A percentile compares a stretch with the other conserved stretches of the same genome.
These are phyloP conservation scores for Hermetia illucens DNA, from an alignment of 1,140 invertebrate genomes.

Conservation along the genomic window DNA sequence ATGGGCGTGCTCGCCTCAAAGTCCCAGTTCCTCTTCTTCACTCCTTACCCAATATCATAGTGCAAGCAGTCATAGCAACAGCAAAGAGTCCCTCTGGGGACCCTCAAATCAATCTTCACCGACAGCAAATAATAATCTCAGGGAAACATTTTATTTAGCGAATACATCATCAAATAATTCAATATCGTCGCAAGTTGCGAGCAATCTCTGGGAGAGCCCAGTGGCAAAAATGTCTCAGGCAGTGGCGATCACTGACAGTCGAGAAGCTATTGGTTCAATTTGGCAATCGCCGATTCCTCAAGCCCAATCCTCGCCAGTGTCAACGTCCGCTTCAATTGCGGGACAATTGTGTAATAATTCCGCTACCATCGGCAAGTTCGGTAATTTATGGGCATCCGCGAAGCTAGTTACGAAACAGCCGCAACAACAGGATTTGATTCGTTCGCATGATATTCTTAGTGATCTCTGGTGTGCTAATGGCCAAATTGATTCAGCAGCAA, in stretches of 20 bases:
- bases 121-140: slow-evolving; percentile 15
- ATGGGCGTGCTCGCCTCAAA: slow-evolving; percentile 9
- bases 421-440: too few species aligned
- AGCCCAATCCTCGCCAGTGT: background rate
- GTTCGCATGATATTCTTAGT: slow-evolving; percentile 20
- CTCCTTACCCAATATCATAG: slow-evolving; percentile 6
- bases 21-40: slow-evolving; percentile 18
- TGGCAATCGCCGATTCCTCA: slow-evolving; percentile 3
- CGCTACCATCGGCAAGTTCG: too few species aligned
- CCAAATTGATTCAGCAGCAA: too few species aligned
- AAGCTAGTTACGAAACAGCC: too few species aligned
- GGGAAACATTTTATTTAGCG: slow-evolving; percentile 15
- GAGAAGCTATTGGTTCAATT: slow-evolving; percentile 1
- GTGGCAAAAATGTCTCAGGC: slow-evolving; percentile 2
- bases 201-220: slow-evolving; percentile 5
- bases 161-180: slow-evolving; percentile 5
- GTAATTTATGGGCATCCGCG: too few species aligned
- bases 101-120: slow-evolving; percentile 19
- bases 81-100: slow-evolving; percentile 27
- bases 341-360: too few species aligned
- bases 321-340: too few species aligned
- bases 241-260: background rate
- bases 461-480: too few species aligned
- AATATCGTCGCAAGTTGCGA: background rate
- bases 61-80: slow-evolving; percentile 12